These are phyloP conservation scores for Sciurus niger DNA, from an alignment of 2,113 vertebrate genomes.

Conservation along the genomic window DNA sequence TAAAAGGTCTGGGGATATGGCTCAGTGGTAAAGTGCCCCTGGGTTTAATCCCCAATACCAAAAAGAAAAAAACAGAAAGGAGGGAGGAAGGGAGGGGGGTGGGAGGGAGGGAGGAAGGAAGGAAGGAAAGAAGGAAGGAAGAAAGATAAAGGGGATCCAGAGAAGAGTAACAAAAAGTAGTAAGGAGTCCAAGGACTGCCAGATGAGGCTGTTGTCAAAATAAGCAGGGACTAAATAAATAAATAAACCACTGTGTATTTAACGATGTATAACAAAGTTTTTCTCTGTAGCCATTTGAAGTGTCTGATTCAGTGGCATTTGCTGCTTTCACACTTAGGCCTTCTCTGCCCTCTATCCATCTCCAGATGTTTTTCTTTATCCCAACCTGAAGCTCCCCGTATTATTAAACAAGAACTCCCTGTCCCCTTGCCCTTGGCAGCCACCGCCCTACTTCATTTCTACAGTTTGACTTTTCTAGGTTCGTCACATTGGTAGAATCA, in stretches of 20 bases:
- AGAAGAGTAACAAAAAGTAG: neutral
- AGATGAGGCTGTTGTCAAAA: conserved; percentile 12
- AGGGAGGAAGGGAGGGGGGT: no score
- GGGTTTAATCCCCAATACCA: no score
- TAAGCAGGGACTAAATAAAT: neutral
- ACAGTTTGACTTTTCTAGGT: neutral
- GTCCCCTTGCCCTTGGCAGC: neutral
- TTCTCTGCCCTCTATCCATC: no score
- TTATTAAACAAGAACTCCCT: neutral
- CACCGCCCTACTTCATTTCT: neutral
- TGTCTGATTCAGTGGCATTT: neutral
- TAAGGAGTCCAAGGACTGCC: conserved; percentile 5
- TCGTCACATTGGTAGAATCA: neutral
- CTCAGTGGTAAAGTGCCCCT: no score
- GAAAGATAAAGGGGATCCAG: neutral
- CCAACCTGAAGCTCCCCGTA: no score
- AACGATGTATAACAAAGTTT: neutral
- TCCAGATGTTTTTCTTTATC: no score
- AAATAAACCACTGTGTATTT: neutral
- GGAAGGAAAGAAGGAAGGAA: no score
- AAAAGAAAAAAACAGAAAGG: neutral
- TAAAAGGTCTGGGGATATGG: no score
- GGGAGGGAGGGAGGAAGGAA: neutral
- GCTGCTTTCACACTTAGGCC: no score
- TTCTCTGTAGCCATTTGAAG: neutral